phyloP scores from a whole-genome alignment of 2,113 vertebrate genomes.

The Cyprinodon variegatus region DNA sequence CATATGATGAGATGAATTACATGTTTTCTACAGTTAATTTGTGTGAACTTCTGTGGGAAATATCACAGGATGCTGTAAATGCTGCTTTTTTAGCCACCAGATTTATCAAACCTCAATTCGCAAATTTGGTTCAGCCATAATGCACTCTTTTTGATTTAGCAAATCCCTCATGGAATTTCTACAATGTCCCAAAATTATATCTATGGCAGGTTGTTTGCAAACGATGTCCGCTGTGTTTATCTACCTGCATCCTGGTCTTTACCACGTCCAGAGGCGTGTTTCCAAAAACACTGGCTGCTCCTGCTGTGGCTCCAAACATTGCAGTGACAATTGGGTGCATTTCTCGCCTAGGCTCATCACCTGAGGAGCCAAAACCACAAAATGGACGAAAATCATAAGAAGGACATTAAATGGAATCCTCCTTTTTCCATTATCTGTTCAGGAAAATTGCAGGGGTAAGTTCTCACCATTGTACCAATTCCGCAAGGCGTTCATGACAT shows the following conservation, averaged over 20 bases:
- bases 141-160: too few species aligned
- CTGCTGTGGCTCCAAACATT: slow-evolving; percentile 81
- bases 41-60: too few species aligned
- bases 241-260: slow-evolving; percentile 86
- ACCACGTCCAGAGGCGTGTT: slow-evolving; percentile 86
- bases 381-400: neutral
- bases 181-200: neutral
- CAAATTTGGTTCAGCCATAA: neutral
- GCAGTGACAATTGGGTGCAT: slow-evolving; percentile 84
- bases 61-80: too few species aligned
- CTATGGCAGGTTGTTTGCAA: neutral
- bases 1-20: too few species aligned
- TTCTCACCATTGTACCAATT: slow-evolving; percentile 85
- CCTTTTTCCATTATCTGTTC: neutral
- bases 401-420: neutral
- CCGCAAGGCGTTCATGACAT: slow-evolving; percentile 80
- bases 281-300: slow-evolving; percentile 85
- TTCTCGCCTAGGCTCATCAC: slow-evolving; percentile 77
- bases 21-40: too few species aligned
- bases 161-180: too few species aligned
- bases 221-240: too few species aligned
- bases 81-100: too few species aligned
- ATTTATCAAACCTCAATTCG: neutral
- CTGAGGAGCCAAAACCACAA: slow-evolving; percentile 51
- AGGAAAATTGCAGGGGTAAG: neutral